Conservation (phyloP, 2,797 vertebrate genomes). For the Coluber constrictor region DNA sequence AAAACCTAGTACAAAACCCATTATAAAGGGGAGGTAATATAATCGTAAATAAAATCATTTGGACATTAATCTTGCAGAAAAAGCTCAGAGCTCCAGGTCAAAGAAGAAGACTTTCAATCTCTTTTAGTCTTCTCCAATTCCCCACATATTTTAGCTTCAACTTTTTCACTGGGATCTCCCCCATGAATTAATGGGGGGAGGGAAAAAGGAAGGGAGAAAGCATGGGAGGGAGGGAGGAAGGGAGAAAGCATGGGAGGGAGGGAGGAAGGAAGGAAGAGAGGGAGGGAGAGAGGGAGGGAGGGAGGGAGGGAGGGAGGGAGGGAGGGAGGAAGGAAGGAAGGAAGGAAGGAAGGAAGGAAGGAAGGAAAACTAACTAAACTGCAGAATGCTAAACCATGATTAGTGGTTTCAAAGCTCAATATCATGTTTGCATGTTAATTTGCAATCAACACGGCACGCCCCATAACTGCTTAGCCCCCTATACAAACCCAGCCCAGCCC, state of each 20-base stretch:
- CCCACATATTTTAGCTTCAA: background rate
- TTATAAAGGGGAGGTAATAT: too few relatives aligned
- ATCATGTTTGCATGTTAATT: background rate
- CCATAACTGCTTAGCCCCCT: background rate
- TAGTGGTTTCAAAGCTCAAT: background rate
- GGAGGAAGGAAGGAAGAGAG: too few relatives aligned
- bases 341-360: accelerated
- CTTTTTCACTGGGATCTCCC: background rate
- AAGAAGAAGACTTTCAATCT: background rate
- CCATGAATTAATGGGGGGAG: too few relatives aligned
- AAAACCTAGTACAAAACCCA: too few relatives aligned
- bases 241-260: too few relatives aligned
- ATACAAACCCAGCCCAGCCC: background rate
- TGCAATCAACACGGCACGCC: background rate
- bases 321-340: too few relatives aligned
- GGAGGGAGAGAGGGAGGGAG: accelerated
- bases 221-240: background rate
- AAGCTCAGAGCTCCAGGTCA: background rate
- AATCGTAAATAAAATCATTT: background rate
- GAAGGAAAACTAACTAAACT: background rate
- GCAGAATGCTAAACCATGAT: background rate
- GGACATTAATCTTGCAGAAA: background rate
- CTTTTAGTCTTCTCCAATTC: background rate
- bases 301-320: too few relatives aligned
- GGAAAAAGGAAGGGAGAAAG: background rate